These are phyloP conservation scores for Xestia ashworthii DNA, from an alignment of 2,888 invertebrate species.

Conservation along the genomic window DNA sequence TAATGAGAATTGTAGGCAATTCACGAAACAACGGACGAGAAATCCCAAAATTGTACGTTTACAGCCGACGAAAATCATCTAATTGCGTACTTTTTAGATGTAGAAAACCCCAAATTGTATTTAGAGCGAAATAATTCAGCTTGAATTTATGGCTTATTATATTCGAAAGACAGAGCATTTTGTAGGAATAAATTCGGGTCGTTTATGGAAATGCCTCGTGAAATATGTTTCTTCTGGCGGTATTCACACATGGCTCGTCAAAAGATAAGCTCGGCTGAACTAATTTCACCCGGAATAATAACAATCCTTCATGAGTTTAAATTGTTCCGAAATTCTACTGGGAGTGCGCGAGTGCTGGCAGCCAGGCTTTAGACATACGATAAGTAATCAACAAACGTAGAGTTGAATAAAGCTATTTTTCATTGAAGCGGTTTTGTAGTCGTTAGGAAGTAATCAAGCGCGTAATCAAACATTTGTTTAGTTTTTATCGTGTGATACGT, in stretches of 20 bases:
- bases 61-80: conserved; percentile 32
- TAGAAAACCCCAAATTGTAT: conserved; percentile 23
- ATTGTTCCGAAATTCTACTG: conserved; percentile 51
- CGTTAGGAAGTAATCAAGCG: conserved; percentile 16
- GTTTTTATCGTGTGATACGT: background rate
- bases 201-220: conserved; percentile 53
- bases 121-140: conserved; percentile 41
- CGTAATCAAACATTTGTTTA: background rate
- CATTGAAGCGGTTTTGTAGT: conserved; percentile 37
- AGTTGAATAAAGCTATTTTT: conserved; percentile 50
- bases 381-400: conserved; percentile 36
- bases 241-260: conserved; percentile 67
- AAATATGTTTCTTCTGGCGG: conserved; percentile 55
- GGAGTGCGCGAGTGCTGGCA: conserved; percentile 11
- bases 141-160: conserved; percentile 57
- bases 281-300: conserved; percentile 63
- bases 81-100: conserved; percentile 35
- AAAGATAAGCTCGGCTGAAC: conserved; percentile 57
- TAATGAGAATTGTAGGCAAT: conserved; percentile 45
- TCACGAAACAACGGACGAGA: conserved; percentile 33
- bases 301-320: conserved; percentile 56
- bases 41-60: conserved; percentile 33
- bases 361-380: conserved; percentile 33
- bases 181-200: conserved; percentile 51
- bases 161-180: conserved; percentile 41